Evolutionary conservation across 1,140 invertebrate genomes (phyloP).

Genomic region (Contarinia nasturtii): DNA sequence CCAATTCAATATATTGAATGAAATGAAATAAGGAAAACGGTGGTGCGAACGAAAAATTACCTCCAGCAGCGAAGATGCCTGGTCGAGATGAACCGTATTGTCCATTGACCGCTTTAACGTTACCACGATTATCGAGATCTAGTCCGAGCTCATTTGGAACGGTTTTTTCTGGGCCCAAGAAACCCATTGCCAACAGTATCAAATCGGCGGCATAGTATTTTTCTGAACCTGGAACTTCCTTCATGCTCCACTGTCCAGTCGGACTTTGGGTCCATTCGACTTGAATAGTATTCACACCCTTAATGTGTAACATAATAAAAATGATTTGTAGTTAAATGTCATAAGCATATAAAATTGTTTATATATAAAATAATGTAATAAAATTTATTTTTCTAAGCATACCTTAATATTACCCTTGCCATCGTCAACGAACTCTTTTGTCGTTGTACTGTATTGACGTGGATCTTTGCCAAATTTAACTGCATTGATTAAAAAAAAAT

Average conservation of each 20-base stretch:
- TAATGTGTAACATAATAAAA: too few relatives aligned
- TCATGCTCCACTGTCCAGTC: conserved; percentile 85
- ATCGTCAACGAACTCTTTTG: conserved; percentile 88
- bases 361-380: too few relatives aligned
- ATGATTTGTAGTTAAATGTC: too few relatives aligned
- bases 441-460: conserved; percentile 78
- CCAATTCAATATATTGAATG: too few relatives aligned
- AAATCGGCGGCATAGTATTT: conserved; percentile 76
- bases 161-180: conserved; percentile 86
- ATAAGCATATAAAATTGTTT: too few relatives aligned
- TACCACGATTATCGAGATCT: conserved; percentile 76
- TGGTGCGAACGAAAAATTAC: too few relatives aligned
- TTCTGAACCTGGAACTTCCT: conserved; percentile 66
- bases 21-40: too few relatives aligned
- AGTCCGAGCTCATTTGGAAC: conserved; percentile 70
- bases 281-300: conserved; percentile 72
- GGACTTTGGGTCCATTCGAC: conserved; percentile 91
- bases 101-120: conserved; percentile 64
- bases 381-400: too few relatives aligned
- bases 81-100: conserved; percentile 66
- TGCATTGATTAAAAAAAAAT: too few relatives aligned
- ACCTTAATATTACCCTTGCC: conserved; percentile 77
- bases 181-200: conserved; percentile 95
- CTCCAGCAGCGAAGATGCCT: conserved; percentile 90
- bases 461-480: conserved; percentile 86